Evolutionary conservation across 2,797 vertebrate genomes (phyloP).

Genomic region (Arrhamphus sclerolepis): DNA sequence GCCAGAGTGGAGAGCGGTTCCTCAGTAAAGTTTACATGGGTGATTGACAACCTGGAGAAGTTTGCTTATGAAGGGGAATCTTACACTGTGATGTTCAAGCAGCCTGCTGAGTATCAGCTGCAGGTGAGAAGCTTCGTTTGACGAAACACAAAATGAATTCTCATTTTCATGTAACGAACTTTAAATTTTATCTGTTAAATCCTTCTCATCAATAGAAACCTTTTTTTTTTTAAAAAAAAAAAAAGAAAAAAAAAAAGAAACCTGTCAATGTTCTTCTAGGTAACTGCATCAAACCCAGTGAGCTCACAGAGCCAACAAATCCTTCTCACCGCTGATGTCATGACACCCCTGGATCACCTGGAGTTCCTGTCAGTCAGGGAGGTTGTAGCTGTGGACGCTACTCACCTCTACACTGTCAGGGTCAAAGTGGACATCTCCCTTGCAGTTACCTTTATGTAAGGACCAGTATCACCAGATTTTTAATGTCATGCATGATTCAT

Average conservation of each 20-base stretch:
- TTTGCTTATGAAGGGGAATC: constrained; percentile 74
- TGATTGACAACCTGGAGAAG: constrained; percentile 70
- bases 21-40: constrained; percentile 79
- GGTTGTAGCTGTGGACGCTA: constrained; percentile 54
- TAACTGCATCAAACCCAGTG: constrained; percentile 81
- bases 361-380: constrained; percentile 60
- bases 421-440: constrained; percentile 78
- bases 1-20: constrained; percentile 77
- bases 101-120: constrained; percentile 73
- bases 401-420: constrained; percentile 62
- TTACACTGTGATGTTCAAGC: constrained; percentile 78
- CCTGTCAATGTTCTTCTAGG: constrained; percentile 51
- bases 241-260: background rate
- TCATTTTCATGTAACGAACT: too few relatives aligned
- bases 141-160: too few relatives aligned
- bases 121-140: constrained; percentile 62
- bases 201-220: too few relatives aligned
- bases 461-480: too few relatives aligned
- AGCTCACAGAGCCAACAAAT: constrained; percentile 77
- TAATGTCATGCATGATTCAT: too few relatives aligned
- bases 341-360: constrained; percentile 64
- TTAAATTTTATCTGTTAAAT: background rate
- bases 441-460: constrained; percentile 76
- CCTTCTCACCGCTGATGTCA: constrained; percentile 69
- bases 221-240: too few relatives aligned